Base-by-base conservation (phyloP, 2,797 vertebrate genomes). In the Mormyrus proboscirostris region DNA sequence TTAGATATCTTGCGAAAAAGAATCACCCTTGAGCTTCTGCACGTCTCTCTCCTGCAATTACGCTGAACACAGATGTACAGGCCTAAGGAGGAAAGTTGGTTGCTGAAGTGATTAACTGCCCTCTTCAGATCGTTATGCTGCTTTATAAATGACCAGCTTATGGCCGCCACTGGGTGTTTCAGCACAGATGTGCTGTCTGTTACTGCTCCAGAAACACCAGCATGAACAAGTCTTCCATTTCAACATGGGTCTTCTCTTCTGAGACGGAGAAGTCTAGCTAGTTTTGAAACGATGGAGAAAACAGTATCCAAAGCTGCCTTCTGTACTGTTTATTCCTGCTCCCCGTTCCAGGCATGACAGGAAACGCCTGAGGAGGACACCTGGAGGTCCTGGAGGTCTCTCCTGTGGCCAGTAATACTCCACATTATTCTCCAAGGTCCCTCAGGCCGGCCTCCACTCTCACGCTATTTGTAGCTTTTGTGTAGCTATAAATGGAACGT, bases 401-500 rank as follows among this genome's bases (percentile, higher is more conserved):
- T n/a, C 65, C 25, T 38, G 57, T 55, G 53, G 33, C 25, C 59
- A 59, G 29, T 9, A 65, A 89, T 57, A 88, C 29, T 51, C 14
- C 94, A 95, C 94, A 93, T 95, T 91, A 89, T 90, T 94, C 92
- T 94, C 95, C 94, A 89, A 94, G 95, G 93, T 93, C 95, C 94
- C 94, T 94, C 93, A 95, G 95, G 93, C 94, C 95, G 94, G 92
- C 94, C 95, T 95, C 94, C 94, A 93, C 95, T 94, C 95, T 89
- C 29, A 92, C 94, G 96, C 96, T 98, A 98, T 98, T 98, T 97
- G 96, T 96, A 95, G 95, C 95, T 94, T 96, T 97, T 96, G 91
- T 86, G 95, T 88, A 90, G 94, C 97, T 99, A 98, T 99, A 98
- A 99, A 98, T 98, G 97, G 98, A 97, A 97, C 96, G 94, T 47